phyloP scores from a whole-genome alignment of 2,888 invertebrate genomes.

The Orthosia cruda region DNA sequence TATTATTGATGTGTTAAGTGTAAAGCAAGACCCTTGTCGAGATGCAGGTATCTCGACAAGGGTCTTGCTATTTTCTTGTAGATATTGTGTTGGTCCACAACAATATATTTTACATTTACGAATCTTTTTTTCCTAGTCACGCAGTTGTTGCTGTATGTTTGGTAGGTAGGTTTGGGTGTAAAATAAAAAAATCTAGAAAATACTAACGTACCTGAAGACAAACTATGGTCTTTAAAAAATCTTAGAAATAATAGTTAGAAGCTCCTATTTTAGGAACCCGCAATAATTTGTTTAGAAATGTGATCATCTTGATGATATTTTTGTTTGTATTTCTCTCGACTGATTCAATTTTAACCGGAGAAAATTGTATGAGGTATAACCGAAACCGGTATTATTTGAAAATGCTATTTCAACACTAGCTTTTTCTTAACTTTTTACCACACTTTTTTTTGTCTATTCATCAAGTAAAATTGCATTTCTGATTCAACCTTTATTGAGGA shows the following conservation, averaged over 20 bases:
- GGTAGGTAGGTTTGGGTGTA: background rate
- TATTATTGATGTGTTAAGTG: too few species aligned
- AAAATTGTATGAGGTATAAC: slow-evolving; percentile 11
- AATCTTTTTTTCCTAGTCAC: slow-evolving; percentile 64
- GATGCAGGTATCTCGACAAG: slow-evolving; percentile 65
- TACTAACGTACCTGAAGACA: too few species aligned
- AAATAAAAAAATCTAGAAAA: background rate
- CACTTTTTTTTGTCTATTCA: background rate
- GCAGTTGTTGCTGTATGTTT: slow-evolving; percentile 40
- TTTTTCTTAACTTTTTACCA: background rate
- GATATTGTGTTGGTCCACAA: slow-evolving; percentile 63
- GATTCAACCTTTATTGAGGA: too few species aligned
- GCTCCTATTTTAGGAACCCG: background rate
- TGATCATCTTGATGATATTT: slow-evolving; percentile 31
- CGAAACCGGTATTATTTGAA: slow-evolving; percentile 7
- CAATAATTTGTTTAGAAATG: slow-evolving; percentile 7
- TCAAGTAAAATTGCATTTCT: background rate
- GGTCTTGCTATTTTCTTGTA: slow-evolving; percentile 69
- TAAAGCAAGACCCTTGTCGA: slow-evolving; percentile 65
- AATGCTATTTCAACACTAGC: background rate
- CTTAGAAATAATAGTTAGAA: too few species aligned
- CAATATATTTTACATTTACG: slow-evolving; percentile 58
- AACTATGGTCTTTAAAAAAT: too few species aligned
- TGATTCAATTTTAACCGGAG: slow-evolving; percentile 31
- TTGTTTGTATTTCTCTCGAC: slow-evolving; percentile 14